Conservation (phyloP, 2,888 invertebrate genomes). For the Parascotia fuliginaria region DNA sequence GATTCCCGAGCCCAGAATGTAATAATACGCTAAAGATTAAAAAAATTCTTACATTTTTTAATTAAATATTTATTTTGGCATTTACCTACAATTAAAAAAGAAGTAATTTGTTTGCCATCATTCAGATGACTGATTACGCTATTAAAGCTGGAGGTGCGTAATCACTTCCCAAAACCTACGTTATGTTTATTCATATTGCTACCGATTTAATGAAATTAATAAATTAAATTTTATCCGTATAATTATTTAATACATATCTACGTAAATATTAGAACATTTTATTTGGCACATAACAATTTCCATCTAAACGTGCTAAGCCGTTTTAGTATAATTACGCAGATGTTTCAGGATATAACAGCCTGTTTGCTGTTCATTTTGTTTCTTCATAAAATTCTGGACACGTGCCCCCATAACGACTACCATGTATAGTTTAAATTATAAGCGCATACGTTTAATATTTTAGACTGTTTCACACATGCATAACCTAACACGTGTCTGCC, state of each 20-base stretch:
- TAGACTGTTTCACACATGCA: too few species aligned
- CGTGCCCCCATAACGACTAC: slow-evolving; percentile 62
- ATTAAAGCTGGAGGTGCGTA: too few species aligned
- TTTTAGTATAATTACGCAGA: slow-evolving; percentile 72
- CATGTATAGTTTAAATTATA: slow-evolving; percentile 39
- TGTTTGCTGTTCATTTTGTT: slow-evolving; percentile 62
- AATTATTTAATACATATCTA: background rate
- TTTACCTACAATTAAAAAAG: too few species aligned
- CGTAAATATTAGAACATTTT: background rate
- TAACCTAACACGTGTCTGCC: background rate
- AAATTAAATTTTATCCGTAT: background rate
- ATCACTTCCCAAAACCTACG: too few species aligned
- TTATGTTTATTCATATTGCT: too few species aligned
- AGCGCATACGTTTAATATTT: slow-evolving; percentile 4
- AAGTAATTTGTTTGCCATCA: too few species aligned
- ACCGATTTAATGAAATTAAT: too few species aligned
- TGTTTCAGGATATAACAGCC: slow-evolving; percentile 63
- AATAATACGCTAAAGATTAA: too few species aligned
- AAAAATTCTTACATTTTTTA: too few species aligned
- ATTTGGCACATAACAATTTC: slow-evolving; percentile 16
- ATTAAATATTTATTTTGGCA: too few species aligned
- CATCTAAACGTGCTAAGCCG: slow-evolving; percentile 47
- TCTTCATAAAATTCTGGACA: slow-evolving; percentile 74
- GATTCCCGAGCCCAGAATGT: too few species aligned
- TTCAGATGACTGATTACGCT: too few species aligned